phyloP scores from a whole-genome alignment of 2,797 vertebrate genomes.

The Centropyge bicolor region DNA sequence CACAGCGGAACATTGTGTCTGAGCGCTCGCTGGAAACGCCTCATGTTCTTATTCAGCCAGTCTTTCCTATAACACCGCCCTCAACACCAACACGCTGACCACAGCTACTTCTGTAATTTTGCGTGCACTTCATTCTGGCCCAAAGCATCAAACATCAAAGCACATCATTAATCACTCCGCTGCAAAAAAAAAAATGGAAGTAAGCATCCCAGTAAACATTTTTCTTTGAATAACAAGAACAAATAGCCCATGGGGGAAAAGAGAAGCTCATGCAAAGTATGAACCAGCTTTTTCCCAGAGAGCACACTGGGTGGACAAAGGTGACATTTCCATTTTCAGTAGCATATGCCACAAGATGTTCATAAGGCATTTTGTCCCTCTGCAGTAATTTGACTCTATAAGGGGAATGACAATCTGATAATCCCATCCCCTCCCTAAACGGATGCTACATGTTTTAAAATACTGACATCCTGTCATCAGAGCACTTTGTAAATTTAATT shows the following conservation, averaged over 20 bases:
- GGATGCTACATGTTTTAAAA: slow-evolving; percentile 21
- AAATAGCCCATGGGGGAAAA: slow-evolving; percentile 12
- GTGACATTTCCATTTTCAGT: slow-evolving; percentile 35
- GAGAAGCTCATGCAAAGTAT: slow-evolving; percentile 25
- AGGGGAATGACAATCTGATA: slow-evolving; percentile 32
- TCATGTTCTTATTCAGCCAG: slow-evolving; percentile 41
- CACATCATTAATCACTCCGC: slow-evolving; percentile 55
- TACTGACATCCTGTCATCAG: slow-evolving; percentile 37
- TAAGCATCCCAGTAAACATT: slow-evolving; percentile 38
- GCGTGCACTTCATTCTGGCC: slow-evolving; percentile 29
- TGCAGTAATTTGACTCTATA: slow-evolving; percentile 13
- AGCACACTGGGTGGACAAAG: slow-evolving; percentile 20
- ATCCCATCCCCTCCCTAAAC: slow-evolving; percentile 25
- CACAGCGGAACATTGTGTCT: slow-evolving; percentile 70
- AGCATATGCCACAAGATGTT: slow-evolving; percentile 6
- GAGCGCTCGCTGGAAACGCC: slow-evolving; percentile 40
- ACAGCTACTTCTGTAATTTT: slow-evolving; percentile 38
- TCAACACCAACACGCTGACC: slow-evolving; percentile 64
- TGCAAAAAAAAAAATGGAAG: slow-evolving; percentile 13
- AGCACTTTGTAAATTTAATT: slow-evolving; percentile 30
- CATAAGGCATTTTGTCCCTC: neutral
- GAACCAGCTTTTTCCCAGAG: slow-evolving; percentile 35
- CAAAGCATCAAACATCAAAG: slow-evolving; percentile 38
- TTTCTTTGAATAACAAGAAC: slow-evolving; percentile 52
- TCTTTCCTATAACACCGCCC: slow-evolving; percentile 52